Base-by-base conservation (phyloP, 92 coral and sea anemone species). In the Metridium senile region DNA sequence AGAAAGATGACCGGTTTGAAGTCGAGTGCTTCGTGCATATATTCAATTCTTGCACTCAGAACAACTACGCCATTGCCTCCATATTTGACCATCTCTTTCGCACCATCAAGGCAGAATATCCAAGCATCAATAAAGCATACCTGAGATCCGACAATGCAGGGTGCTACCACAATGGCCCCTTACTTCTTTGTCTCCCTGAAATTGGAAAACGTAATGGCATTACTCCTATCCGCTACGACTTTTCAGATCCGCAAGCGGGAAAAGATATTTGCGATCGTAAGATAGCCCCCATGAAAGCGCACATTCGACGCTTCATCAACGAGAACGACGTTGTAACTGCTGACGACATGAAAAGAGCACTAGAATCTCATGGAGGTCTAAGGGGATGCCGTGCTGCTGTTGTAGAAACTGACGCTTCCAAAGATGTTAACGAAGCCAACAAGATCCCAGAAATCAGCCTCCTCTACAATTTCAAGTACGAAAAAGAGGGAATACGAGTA, bases 21-120 rank as follows among this genome's bases (percentile, higher is more conserved):
- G 93, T 89, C 18, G 88, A 88, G 79, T 83, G 88, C 72, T 83
- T 83, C 47, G 92, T 84, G 33, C 86, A 88, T 33, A 62, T 75
- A 0, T 76, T 85, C 63, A 67, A 81, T 82, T 65, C 58, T 13
- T 85, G 77, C 26, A 58, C 52, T 0, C 77, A 72, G 20, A 20
- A 72, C 25, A 49, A 18, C 64, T 57, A 3, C 53, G 39, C 77
- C 0, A 51, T 72, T 1, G 89, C 84, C 66, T 85, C 84, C 0
- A 79, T 85, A 19, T 49, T 78, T 23, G 81, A 79, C 43, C 84
- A 85, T 74, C 89, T 85, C 7, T 58, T 78, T 32, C 26, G 45
- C 2, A 66, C 81, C 57, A 77, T 77, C 49, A 83, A 77, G 17
- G 30, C 52, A 69, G 88, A 83, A 56, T 76, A 76, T 52, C 87